These are phyloP conservation scores for Coluber constrictor DNA, from an alignment of 2,797 vertebrate species.

Conservation along the genomic window DNA sequence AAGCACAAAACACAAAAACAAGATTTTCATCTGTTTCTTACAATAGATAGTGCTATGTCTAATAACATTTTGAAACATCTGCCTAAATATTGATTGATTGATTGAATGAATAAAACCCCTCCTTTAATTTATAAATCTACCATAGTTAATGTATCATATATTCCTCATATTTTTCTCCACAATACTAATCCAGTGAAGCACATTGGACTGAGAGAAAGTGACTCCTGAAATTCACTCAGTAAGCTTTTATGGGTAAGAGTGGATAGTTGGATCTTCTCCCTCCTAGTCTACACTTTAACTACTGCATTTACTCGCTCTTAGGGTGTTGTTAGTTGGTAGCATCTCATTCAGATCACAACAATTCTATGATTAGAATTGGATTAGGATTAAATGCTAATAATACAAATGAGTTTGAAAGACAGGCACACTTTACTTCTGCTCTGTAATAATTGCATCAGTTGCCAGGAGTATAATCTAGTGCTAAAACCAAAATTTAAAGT, in stretches of 20 bases:
- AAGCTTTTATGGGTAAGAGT: neutral
- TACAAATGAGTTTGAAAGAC: neutral
- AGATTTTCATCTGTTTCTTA: slow-evolving; percentile 45
- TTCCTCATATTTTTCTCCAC: neutral
- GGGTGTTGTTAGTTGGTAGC: neutral
- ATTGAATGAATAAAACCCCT: neutral
- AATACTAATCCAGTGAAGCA: neutral
- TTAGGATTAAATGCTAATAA: neutral
- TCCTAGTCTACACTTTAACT: neutral
- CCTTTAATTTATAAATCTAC: neutral
- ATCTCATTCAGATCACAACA: neutral
- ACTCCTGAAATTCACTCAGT: neutral
- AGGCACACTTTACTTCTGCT: neutral
- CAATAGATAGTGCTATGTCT: neutral
- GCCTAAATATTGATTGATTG: neutral
- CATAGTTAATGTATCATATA: neutral
- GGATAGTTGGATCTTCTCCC: neutral
- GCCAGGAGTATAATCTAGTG: neutral
- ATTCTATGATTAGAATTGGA: neutral
- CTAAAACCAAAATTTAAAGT: neutral
- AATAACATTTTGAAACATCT: slow-evolving; percentile 28
- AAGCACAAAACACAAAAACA: slow-evolving; percentile 48
- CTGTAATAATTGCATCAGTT: neutral
- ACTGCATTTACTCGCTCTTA: neutral
- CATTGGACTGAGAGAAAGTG: neutral